phyloP scores from a whole-genome alignment of 2,888 invertebrate species.

The Drosophila recens region DNA sequence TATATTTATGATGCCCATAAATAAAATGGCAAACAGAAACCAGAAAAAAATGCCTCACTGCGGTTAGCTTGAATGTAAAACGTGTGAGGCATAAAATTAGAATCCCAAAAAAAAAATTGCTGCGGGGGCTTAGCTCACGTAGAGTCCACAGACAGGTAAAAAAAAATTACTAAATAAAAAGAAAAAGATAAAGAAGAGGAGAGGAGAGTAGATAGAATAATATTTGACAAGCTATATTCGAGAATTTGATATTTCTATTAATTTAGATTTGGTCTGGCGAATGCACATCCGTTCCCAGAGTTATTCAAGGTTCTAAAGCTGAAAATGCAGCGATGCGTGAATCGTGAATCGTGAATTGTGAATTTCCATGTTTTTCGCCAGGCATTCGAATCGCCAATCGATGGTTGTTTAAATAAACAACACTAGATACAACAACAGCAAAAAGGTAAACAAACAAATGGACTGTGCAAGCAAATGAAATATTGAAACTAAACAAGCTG shows the following conservation, averaged over 20 bases:
- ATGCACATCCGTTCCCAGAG: conserved; percentile 67
- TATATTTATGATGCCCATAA: conserved; percentile 78
- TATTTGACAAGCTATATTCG: conserved; percentile 46
- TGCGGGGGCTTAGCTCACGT: conserved; percentile 62
- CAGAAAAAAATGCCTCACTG: conserved; percentile 44
- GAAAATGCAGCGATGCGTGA: conserved; percentile 63
- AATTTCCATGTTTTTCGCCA: conserved; percentile 45
- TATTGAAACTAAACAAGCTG: conserved; percentile 79
- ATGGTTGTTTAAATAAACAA: conserved; percentile 22
- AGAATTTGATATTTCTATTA: conserved; percentile 78
- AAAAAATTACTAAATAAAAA: neutral
- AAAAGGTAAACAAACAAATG: conserved; percentile 68
- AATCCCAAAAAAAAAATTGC: conserved; percentile 34
- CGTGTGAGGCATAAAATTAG: conserved; percentile 76
- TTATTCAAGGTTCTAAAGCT: conserved; percentile 30
- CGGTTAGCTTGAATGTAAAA: conserved; percentile 33
- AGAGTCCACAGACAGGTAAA: conserved; percentile 45
- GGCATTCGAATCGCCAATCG: conserved; percentile 17
- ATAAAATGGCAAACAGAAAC: conserved; percentile 67
- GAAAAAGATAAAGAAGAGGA: conserved; percentile 3
- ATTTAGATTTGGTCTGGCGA: conserved; percentile 61
- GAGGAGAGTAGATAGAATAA: conserved; percentile 11
- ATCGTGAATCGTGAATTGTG: conserved; percentile 39
- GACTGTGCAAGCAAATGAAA: conserved; percentile 78
- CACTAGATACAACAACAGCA: conserved; percentile 12